Conservation (phyloP, 2,797 vertebrate species). For the Geotrypetes seraphini region DNA sequence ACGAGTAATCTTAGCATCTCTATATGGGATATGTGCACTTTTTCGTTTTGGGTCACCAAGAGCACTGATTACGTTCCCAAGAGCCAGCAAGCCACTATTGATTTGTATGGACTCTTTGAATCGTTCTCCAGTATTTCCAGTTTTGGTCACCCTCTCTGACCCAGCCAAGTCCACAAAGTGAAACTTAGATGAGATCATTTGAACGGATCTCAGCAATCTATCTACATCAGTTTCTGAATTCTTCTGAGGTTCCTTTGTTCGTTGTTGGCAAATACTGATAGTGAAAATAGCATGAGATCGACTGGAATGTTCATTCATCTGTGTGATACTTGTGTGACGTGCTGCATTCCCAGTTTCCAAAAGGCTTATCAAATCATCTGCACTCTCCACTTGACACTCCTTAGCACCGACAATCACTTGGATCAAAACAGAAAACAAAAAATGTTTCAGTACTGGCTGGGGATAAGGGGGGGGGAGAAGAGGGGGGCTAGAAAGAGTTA, state of each 20-base stretch:
- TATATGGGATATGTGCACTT: slow-evolving; percentile 69
- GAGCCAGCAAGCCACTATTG: slow-evolving; percentile 73
- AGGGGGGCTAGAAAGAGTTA: no score
- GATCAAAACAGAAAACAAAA: slow-evolving; percentile 26
- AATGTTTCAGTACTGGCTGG: not conserved
- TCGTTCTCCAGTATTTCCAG: slow-evolving; percentile 65
- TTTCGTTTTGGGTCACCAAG: slow-evolving; percentile 65
- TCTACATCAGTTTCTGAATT: slow-evolving; percentile 15
- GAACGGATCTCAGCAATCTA: slow-evolving; percentile 23
- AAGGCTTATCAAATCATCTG: slow-evolving; percentile 69
- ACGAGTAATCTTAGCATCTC: slow-evolving; percentile 81
- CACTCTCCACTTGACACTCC: slow-evolving; percentile 61
- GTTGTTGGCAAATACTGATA: slow-evolving; percentile 58
- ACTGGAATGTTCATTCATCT: slow-evolving; percentile 79
- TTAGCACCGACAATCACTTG: slow-evolving; percentile 78
- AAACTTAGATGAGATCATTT: slow-evolving; percentile 65
- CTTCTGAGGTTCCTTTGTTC: slow-evolving; percentile 14
- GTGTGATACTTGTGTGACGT: slow-evolving; percentile 66
- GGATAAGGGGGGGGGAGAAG: no score
- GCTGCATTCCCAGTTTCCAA: slow-evolving; percentile 67
- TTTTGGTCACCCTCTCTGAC: slow-evolving; percentile 76
- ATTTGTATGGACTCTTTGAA: slow-evolving; percentile 82
- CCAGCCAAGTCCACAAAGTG: slow-evolving; percentile 85
- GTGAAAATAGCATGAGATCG: slow-evolving; percentile 82
- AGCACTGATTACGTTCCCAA: slow-evolving; percentile 83